phyloP scores from a whole-genome alignment of 2,113 vertebrate genomes.

The Phocoena sinus region DNA sequence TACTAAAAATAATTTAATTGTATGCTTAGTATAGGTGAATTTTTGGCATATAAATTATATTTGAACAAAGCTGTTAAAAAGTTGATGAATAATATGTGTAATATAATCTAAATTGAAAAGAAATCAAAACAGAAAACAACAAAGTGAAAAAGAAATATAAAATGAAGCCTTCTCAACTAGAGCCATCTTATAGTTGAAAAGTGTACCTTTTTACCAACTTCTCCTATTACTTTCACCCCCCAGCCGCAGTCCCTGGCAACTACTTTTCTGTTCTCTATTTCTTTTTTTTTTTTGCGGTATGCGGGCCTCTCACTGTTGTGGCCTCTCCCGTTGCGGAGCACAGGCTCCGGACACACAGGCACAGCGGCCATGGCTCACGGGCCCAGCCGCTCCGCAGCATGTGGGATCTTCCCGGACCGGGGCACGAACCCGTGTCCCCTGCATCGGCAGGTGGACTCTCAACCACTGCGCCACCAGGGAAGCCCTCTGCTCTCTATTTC shows the following conservation, averaged over 20 bases:
- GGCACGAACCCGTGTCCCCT: too few species aligned
- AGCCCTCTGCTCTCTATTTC: background rate
- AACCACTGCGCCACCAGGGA: too few species aligned
- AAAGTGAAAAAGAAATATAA: background rate
- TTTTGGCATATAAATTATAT: background rate
- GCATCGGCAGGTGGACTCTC: too few species aligned
- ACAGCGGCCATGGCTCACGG: too few species aligned
- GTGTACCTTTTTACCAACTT: background rate
- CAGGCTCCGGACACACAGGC: too few species aligned
- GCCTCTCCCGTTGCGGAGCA: too few species aligned
- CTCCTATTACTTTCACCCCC: background rate
- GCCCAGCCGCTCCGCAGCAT: accelerated
- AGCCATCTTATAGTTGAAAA: background rate
- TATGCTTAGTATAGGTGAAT: background rate
- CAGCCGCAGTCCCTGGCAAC: background rate
- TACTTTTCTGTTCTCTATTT: background rate
- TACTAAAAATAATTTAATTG: background rate
- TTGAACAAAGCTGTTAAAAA: conserved; percentile 28
- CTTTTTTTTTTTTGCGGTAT: background rate
- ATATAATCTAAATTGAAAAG: background rate
- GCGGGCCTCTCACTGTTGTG: too few species aligned
- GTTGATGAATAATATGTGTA: background rate
- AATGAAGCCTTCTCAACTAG: background rate
- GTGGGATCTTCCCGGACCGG: too few species aligned
- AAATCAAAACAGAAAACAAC: background rate